Evolutionary conservation across 2,797 vertebrate species (phyloP), one percentile per base, ranked within the genome.

Genomic region (Arremon brunneinucha): DNA sequence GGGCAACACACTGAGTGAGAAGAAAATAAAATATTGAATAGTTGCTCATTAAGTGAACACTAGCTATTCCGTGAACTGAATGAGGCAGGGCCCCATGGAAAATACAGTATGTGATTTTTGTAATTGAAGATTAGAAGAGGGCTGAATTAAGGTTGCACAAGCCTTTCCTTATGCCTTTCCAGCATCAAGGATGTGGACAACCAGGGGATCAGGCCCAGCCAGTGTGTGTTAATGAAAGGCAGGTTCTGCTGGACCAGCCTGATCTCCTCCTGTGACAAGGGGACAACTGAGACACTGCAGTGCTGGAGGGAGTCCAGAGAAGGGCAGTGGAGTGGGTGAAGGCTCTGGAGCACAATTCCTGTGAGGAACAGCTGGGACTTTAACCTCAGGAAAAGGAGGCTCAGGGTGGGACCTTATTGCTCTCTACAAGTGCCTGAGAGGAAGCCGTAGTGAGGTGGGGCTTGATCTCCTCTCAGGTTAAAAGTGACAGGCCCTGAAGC

Each of bases 21-120:
- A 94, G 96, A 96, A 97, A 96, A 95, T 95, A 96, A 96, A 97
- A 94, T 95, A 96, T 95, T 96, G 96, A 96, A 94, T 94, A 96
- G 90, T 80, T 95, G 70, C 92, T 96, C 93, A 94, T 95, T 95
- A 96, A 90, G 63, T 34, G 74, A 96, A 87, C 86, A 77, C 70
- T 71, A 67, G 90, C 88, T 94, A 95, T 81, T 92, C 68, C 0
- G 8, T 89, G 92, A 92, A 74, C 81, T 77, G 95, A 95, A 87
- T 85, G 75, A 94, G 60, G 27, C 90, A 89, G 83, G 60, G 83
- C 92, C 88, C 49, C 28, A 27, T 44, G 63, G 88, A 96, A 96
- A 96, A 95, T 90, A 53, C 35, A 52, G 24, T 43, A 24, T 43
- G 37, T 84, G 83, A 82, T 92, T 91, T 90, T 90, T 89, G 63